Conservation (phyloP, 2,113 vertebrate genomes). For the Dasypus novemcinctus region DNA sequence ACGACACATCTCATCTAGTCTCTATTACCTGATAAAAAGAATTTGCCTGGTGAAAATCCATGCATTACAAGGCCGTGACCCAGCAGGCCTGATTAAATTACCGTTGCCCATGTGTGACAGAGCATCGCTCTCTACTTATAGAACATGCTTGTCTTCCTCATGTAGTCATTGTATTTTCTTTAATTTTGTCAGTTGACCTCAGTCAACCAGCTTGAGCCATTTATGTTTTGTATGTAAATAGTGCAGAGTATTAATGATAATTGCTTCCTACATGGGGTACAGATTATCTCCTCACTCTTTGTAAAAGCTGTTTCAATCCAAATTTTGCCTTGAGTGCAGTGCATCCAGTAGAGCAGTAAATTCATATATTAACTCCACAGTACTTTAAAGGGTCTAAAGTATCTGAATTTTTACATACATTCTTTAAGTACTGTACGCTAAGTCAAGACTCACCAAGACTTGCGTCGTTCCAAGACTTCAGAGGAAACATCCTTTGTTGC, state of each 20-base stretch:
- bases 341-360: neutral
- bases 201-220: neutral
- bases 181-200: neutral
- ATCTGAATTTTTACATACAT: neutral
- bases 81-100: neutral
- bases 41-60: neutral
- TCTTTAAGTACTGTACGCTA: neutral
- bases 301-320: neutral
- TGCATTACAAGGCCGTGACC: too few species aligned
- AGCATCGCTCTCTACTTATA: rapidly evolving
- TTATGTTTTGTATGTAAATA: neutral
- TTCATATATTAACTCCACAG: neutral
- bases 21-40: rapidly evolving
- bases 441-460: neutral
- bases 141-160: neutral
- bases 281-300: neutral
- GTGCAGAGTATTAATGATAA: neutral
- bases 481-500: neutral
- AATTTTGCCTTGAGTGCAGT: neutral
- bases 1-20: neutral
- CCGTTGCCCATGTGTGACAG: neutral
- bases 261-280: neutral
- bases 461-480: neutral
- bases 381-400: neutral
- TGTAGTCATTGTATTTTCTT: neutral